Evolutionary conservation across 2,888 invertebrate genomes (phyloP).

Genomic region (Monochamus alternatus): DNA sequence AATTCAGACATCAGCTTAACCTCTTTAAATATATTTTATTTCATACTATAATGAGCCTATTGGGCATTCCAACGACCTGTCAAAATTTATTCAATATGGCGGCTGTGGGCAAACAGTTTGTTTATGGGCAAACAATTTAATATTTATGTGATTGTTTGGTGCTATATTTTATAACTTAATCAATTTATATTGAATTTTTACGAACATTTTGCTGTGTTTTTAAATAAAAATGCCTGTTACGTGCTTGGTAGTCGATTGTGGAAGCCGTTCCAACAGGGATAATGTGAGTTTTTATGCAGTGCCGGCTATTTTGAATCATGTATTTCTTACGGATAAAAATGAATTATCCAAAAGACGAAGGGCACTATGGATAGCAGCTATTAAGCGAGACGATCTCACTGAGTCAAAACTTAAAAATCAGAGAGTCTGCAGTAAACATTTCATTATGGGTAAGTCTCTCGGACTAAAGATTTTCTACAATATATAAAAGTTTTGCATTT

Average conservation of each 20-base stretch:
- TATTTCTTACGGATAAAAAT: constrained; percentile 20
- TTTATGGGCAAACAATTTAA: too few relatives aligned
- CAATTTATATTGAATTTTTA: too few relatives aligned
- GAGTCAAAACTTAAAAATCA: constrained; percentile 29
- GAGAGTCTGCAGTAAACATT: constrained; percentile 35
- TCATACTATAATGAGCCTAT: too few relatives aligned
- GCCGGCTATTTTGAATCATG: constrained; percentile 27
- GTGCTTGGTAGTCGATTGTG: constrained; percentile 36
- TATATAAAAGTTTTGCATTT: neutral
- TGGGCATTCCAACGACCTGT: too few relatives aligned
- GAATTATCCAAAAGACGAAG: constrained; percentile 28
- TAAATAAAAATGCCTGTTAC: constrained; percentile 38
- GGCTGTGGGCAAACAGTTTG: too few relatives aligned
- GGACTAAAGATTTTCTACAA: constrained; percentile 1
- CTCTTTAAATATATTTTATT: too few relatives aligned
- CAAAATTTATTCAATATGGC: too few relatives aligned
- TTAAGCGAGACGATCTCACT: constrained; percentile 29
- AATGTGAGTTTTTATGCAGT: constrained; percentile 29
- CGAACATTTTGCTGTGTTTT: neutral
- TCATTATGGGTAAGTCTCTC: constrained; percentile 18
- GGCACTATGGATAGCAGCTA: too few relatives aligned
- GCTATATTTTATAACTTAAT: too few relatives aligned
- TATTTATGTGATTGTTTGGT: too few relatives aligned
- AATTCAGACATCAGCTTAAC: too few relatives aligned
- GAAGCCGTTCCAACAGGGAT: constrained; percentile 33